Conservation (phyloP, 1,140 invertebrate genomes). For the Lordiphosa clarofinis region DNA sequence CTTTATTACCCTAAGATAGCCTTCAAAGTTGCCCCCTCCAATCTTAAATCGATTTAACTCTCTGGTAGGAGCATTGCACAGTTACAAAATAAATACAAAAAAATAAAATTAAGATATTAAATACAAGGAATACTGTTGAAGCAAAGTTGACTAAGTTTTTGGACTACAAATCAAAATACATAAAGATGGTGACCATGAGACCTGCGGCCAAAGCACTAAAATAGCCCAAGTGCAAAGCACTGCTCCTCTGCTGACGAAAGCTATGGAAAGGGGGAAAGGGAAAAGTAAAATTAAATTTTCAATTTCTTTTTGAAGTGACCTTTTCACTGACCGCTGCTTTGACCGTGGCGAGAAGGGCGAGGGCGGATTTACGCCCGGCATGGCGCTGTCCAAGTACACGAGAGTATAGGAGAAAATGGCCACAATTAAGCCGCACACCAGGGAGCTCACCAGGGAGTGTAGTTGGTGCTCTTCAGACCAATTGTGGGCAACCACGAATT, state of each 20-base stretch:
- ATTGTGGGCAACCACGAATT: constrained; percentile 31
- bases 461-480: constrained; percentile 52
- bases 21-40: constrained; percentile 15
- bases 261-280: constrained; percentile 29
- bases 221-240: constrained; percentile 52
- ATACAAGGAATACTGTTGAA: constrained; percentile 42
- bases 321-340: constrained; percentile 49
- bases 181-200: constrained; percentile 42
- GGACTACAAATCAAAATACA: constrained; percentile 42
- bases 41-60: constrained; percentile 19
- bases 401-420: constrained; percentile 79
- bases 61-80: constrained; percentile 46
- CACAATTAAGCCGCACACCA: constrained; percentile 60
- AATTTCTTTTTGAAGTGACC: neutral
- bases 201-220: constrained; percentile 51
- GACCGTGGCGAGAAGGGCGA: constrained; percentile 79
- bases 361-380: constrained; percentile 80
- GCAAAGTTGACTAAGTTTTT: constrained; percentile 10
- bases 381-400: constrained; percentile 81
- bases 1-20: constrained; percentile 37
- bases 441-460: constrained; percentile 41
- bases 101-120: constrained; percentile 15
- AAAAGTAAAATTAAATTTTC: constrained; percentile 6
- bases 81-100: constrained; percentile 24
- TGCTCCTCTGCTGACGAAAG: constrained; percentile 26